Evolutionary conservation across 2,888 invertebrate genomes (phyloP).

Genomic region (Margaritifera margaritifera): DNA sequence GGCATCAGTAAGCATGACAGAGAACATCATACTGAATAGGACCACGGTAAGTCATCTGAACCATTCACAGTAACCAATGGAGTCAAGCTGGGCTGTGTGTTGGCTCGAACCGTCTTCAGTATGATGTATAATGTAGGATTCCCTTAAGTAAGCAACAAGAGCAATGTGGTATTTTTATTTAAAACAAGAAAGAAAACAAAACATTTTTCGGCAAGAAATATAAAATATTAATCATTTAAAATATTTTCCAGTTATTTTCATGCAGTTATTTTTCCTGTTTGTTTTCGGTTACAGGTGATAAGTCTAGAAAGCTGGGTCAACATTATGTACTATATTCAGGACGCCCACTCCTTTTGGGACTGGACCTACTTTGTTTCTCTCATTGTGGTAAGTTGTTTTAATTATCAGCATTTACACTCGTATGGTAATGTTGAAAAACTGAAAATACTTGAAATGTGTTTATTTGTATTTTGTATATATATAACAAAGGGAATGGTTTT

Average conservation of each 20-base stretch:
- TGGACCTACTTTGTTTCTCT: constrained; percentile 99
- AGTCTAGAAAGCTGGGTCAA: constrained; percentile 99
- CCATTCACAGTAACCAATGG: no score
- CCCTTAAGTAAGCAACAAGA: no score
- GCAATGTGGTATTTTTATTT: no score
- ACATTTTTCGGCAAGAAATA: no score
- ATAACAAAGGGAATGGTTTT: not conserved
- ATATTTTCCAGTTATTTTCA: not conserved
- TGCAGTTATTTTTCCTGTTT: not conserved
- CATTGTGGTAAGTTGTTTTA: constrained; percentile 90
- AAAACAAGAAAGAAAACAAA: no score
- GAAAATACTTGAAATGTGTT: not conserved
- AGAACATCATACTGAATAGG: no score
- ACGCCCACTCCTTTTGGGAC: constrained; percentile 99
- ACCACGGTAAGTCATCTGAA: no score
- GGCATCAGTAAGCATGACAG: no score
- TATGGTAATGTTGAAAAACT: not conserved
- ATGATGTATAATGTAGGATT: no score
- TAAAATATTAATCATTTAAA: no score
- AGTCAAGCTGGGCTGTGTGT: no score
- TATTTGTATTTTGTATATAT: not conserved
- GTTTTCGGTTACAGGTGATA: constrained; percentile 84
- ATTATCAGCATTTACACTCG: not conserved
- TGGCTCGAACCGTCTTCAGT: no score
- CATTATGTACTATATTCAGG: constrained; percentile 99